Percentiles rank a stretch among this genome's conserved stretches.
Evolutionary conservation across 2,113 vertebrate species (phyloP).

Genomic region (Actenoides lindsayi): DNA sequence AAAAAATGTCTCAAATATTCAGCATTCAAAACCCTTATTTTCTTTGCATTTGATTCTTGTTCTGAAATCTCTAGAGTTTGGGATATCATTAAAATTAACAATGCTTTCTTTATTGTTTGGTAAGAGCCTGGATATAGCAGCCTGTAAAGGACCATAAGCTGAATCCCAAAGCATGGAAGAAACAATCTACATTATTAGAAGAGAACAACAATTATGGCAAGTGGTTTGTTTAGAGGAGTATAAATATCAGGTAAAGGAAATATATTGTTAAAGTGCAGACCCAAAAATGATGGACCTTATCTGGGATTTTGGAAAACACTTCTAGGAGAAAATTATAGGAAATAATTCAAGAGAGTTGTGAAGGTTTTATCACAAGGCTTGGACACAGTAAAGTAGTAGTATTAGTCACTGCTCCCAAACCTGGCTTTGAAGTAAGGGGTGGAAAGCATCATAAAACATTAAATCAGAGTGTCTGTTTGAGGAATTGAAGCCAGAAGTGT

Average conservation of each 20-base stretch:
- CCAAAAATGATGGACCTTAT: background rate
- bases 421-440: background rate
- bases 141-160: background rate
- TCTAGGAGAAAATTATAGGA: background rate
- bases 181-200: background rate
- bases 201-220: background rate
- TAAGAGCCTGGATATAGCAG: background rate
- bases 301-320: background rate
- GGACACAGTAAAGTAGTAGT: background rate
- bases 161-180: background rate
- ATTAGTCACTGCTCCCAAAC: background rate
- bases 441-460: background rate
- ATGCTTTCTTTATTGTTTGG: background rate
- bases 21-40: background rate
- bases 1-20: background rate
- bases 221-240: background rate
- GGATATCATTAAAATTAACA: background rate
- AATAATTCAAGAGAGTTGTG: background rate
- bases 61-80: background rate
- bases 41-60: background rate
- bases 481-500: background rate
- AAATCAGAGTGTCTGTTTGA: background rate
- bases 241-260: background rate
- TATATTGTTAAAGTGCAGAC: background rate
- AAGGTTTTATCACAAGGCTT: background rate